A percentile compares a stretch with the other conserved stretches of the same genome.
phyloP scores from a whole-genome alignment of 2,797 vertebrate species.

The Lemur catta region DNA sequence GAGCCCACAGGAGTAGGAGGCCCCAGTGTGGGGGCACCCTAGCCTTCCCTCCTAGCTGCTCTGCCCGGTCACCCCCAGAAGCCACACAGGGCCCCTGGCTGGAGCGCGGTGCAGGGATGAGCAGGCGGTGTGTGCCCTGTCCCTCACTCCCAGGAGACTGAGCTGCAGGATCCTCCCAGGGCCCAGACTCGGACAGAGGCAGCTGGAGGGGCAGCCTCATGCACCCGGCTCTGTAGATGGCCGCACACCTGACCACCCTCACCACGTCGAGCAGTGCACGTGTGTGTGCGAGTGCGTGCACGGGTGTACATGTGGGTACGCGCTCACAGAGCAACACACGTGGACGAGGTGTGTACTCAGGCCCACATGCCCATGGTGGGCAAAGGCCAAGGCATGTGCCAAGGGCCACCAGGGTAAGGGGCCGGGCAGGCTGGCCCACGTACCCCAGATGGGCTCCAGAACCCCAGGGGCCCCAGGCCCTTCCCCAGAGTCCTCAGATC shows the following conservation, averaged over 20 bases:
- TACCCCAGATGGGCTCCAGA: not conserved
- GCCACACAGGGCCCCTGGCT: not conserved
- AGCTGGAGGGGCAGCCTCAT: accelerated
- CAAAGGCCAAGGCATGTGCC: not conserved
- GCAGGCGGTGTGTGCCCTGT: too few species aligned
- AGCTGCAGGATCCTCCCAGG: not conserved
- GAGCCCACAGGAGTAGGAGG: not conserved
- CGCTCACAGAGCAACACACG: not conserved
- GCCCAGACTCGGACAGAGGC: not conserved
- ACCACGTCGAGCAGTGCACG: not conserved
- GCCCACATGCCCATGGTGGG: not conserved
- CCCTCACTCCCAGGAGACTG: not conserved
- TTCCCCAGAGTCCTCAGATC: not conserved
- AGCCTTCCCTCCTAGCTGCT: not conserved
- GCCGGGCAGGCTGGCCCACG: not conserved
- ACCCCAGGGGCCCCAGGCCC: not conserved
- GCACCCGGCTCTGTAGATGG: not conserved
- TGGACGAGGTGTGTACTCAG: not conserved
- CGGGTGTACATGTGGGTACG: not conserved
- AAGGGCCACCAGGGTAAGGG: not conserved
- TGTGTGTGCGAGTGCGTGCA: not conserved
- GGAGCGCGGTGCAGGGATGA: not conserved
- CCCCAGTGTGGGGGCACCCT: not conserved
- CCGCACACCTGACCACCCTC: accelerated
- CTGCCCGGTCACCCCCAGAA: not conserved